These are phyloP conservation scores for Malurus melanocephalus DNA, from an alignment of 2,113 vertebrate genomes.

Conservation along the genomic window DNA sequence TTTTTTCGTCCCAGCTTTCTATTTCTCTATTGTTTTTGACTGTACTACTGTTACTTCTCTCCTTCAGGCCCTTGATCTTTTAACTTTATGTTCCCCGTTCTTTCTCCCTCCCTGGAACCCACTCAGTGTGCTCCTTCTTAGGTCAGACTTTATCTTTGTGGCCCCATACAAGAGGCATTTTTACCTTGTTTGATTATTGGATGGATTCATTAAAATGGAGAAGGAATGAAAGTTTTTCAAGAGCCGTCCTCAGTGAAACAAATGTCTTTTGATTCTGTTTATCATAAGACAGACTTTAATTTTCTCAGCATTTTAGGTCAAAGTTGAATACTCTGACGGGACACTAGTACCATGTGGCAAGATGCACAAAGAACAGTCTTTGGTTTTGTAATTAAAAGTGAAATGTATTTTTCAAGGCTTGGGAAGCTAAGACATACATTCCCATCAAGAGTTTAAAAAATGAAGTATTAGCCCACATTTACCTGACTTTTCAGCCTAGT, in stretches of 20 bases:
- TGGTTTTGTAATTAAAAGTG: neutral
- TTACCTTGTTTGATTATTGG: neutral
- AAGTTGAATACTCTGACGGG: neutral
- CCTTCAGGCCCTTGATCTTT: neutral
- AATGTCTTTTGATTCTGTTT: neutral
- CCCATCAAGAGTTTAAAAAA: neutral
- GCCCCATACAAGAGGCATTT: neutral
- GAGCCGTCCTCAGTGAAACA: neutral
- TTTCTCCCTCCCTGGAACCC: neutral
- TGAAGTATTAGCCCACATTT: neutral
- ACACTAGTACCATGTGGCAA: accelerated
- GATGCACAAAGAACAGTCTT: neutral
- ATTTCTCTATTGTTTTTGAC: neutral
- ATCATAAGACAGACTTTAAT: neutral
- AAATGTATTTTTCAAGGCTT: neutral
- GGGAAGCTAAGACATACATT: neutral
- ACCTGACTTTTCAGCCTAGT: neutral
- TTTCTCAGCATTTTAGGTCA: neutral
- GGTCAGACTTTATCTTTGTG: neutral
- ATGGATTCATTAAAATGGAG: neutral
- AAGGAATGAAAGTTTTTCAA: neutral
- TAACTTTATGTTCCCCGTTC: neutral
- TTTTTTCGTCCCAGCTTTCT: neutral
- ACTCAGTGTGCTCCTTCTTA: neutral
- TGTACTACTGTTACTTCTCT: neutral